Base-by-base conservation (phyloP, 2,113 vertebrate species). In the Axis porcinus region DNA sequence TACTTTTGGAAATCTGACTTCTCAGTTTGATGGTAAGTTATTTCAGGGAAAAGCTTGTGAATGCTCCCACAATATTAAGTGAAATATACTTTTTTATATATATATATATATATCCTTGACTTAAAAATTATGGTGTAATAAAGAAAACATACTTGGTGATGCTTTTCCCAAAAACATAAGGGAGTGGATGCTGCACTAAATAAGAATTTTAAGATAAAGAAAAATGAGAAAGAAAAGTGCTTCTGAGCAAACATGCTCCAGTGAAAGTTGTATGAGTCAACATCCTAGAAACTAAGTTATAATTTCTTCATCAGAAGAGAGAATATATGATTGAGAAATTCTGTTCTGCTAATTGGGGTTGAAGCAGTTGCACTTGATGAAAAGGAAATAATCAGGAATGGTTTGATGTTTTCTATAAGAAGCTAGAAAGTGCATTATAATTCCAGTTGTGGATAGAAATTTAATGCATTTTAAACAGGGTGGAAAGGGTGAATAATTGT, bases 381-480 rank as follows among this genome's bases (percentile, higher is more conserved):
- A 97, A 97, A 97, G 62, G 64, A 97, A 98, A 95, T 92, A 40
- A 97, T 93, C 82, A 96, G 93, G 94, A 94, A 94, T 27, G 50
- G 64, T 91, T 92, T 52, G 33, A 91, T 95, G 50, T 43, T 92
- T 97, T 92, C 14, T 86, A n/a, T 47, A 96, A 91, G 76, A 97
- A 96, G 45, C 60, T 93, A 85, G 52, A 87, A 91, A 95, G 91
- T 86, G 3, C 45, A 97, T 91, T 96, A 50, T 76, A 87, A 93
- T 95, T 79, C 12, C 43, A 96, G 82, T 81, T 93, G 40, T 87
- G 45, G 84, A 52, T 57, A 76, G 89, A 91, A 96, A 94, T n/a
- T 79, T 88, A 95, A 95, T 89, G 78, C 40, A 97, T 94, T 95
- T 94, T 91, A 97, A 97, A 83, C 64, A 97, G 70, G 43, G 36